These are phyloP conservation scores for Leptinotarsa haldemani DNA, from an alignment of 2,888 invertebrate genomes.

Conservation along the genomic window DNA sequence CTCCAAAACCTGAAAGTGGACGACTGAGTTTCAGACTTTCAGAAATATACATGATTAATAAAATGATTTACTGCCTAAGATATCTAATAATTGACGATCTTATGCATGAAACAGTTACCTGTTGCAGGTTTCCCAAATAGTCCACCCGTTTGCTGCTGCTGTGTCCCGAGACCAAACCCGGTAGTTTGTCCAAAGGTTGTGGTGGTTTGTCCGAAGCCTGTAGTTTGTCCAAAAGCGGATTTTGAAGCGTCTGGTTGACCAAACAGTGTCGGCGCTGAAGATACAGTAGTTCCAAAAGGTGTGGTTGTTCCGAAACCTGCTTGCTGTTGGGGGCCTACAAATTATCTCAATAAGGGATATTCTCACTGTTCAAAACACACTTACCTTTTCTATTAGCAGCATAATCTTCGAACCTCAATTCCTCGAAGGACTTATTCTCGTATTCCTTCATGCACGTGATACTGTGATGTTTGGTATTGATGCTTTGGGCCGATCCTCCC, in stretches of 20 bases:
- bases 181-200: constrained; percentile 67
- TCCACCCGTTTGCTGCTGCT: constrained; percentile 36
- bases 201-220: constrained; percentile 66
- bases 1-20: constrained; percentile 52
- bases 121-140: constrained; percentile 41
- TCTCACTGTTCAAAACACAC: constrained; percentile 3
- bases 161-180: constrained; percentile 52
- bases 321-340: constrained; percentile 64
- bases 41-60: not conserved
- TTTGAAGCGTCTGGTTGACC: constrained; percentile 64
- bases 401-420: constrained; percentile 94
- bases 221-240: constrained; percentile 71
- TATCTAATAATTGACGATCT: not conserved
- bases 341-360: constrained; percentile 3
- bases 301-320: constrained; percentile 57
- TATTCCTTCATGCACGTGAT: constrained; percentile 99
- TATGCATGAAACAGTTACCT: constrained; percentile 22
- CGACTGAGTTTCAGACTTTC: not conserved
- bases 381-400: constrained; percentile 86
- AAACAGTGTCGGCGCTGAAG: constrained; percentile 68
- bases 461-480: constrained; percentile 94
- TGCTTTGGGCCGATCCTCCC: constrained; percentile 83
- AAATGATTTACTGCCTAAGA: not conserved
- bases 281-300: constrained; percentile 67
- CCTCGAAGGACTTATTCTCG: constrained; percentile 93